Evolutionary conservation across 2,113 vertebrate genomes (phyloP).

Genomic region (Sialia sialis): DNA sequence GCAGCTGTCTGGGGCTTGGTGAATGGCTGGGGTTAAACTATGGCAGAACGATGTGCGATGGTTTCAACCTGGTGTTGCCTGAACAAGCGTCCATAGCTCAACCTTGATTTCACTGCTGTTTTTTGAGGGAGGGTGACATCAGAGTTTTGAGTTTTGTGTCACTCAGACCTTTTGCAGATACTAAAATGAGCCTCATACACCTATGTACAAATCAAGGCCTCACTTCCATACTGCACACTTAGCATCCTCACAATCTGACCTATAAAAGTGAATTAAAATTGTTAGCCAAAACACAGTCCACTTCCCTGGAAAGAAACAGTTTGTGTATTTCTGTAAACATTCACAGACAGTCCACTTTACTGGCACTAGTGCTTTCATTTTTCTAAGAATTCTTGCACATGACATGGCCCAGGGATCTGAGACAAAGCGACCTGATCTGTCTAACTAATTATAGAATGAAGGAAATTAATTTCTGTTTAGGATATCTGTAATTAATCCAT

Average conservation of each 20-base stretch:
- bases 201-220: background rate
- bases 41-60: background rate
- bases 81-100: background rate
- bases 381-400: background rate
- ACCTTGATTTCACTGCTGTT: background rate
- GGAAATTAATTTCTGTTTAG: slow-evolving; percentile 8
- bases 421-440: background rate
- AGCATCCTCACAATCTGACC: background rate
- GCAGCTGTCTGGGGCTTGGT: rapidly evolving
- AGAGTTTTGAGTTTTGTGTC: background rate
- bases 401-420: background rate
- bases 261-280: background rate
- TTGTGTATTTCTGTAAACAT: background rate
- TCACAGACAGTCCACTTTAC: background rate
- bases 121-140: background rate
- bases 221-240: background rate
- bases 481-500: slow-evolving; percentile 24
- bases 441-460: background rate
- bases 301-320: background rate
- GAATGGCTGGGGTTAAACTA: background rate
- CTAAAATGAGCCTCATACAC: background rate
- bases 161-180: background rate
- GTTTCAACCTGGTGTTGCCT: background rate
- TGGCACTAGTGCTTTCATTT: background rate
- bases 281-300: background rate